These are phyloP conservation scores for Solea senegalensis DNA, from an alignment of 2,113 vertebrate genomes.

Conservation along the genomic window DNA sequence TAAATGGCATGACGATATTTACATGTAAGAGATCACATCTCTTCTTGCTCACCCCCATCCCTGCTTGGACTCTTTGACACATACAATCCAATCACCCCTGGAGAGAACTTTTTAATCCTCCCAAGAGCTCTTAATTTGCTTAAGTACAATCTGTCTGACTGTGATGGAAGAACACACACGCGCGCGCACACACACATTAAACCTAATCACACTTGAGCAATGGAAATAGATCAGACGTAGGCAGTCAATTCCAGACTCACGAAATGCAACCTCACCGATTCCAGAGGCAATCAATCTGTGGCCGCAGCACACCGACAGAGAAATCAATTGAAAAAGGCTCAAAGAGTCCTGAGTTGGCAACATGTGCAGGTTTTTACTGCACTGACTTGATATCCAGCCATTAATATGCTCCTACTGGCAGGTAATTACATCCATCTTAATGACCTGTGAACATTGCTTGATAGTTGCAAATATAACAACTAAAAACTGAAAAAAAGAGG, in stretches of 20 bases:
- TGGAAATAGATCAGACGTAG: conserved; percentile 38
- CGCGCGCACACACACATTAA: conserved; percentile 29
- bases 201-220: conserved; percentile 68
- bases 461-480: background rate
- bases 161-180: conserved; percentile 28
- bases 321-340: conserved; percentile 60
- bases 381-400: conserved; percentile 23
- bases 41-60: conserved; percentile 10
- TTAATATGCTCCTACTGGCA: conserved; percentile 1
- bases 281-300: conserved; percentile 65
- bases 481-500: too few species aligned
- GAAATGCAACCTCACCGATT: conserved; percentile 53
- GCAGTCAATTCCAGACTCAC: conserved; percentile 37
- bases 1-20: background rate
- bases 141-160: conserved; percentile 71
- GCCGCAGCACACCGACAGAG: conserved; percentile 32
- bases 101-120: conserved; percentile 63
- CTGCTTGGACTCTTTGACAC: conserved; percentile 45
- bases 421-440: background rate
- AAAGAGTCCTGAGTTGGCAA: conserved; percentile 63
- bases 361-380: conserved; percentile 51
- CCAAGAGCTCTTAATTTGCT: conserved; percentile 74
- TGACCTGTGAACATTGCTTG: background rate
- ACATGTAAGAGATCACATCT: conserved; percentile 25
- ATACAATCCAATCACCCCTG: conserved; percentile 52